Evolutionary conservation across 2,113 vertebrate species (phyloP), one percentile per base, ranked within the genome.

Genomic region (Erythrolamprus reginae): DNA sequence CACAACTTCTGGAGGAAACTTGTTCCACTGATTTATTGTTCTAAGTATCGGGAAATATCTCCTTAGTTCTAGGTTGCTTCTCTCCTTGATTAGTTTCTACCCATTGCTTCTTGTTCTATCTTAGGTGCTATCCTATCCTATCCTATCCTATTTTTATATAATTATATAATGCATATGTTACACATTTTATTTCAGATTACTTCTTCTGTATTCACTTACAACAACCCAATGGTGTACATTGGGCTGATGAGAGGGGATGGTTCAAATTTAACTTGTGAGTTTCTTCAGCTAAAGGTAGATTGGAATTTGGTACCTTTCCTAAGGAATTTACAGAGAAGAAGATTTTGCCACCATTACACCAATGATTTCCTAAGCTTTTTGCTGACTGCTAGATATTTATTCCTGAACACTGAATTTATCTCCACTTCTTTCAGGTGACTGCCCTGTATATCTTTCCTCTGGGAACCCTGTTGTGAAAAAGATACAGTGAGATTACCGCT

Each of bases 391-490:
- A 47, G 82, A 92, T 88, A 70, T 61, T 77, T 58, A 88, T 90
- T 50, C 50, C 86, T 88, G 89, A 42, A 85, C 89, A 70, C 4
- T 90, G 82, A 90, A 90, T 85, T 28, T 55, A 85, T 82, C 23
- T 10, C 82, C 86, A 85, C 48, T 47, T 45, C 88, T 55, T 88
- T 88, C 86, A 90, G 89, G 42, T 82, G 92, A 92, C 89, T 92
- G 58, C 86, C 42, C 10, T 77, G 42, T 92, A 88, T 88, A 90
- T 90, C 82, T 85, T 86, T 77, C 89, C 87, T 55, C 45, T 88
- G 86, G 86, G 92, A 90, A 50, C 65, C 61, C 82, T 86, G 86
- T 70, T 90, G 82, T 88, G 86, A 92, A 85, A 92, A 88, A 92
- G 82, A 88, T 90, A 88, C 89, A 92, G 86, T 77, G 48, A 90